phyloP scores from a whole-genome alignment of 1,140 invertebrate species.

The Paramacrobiotus metropolitanus region DNA sequence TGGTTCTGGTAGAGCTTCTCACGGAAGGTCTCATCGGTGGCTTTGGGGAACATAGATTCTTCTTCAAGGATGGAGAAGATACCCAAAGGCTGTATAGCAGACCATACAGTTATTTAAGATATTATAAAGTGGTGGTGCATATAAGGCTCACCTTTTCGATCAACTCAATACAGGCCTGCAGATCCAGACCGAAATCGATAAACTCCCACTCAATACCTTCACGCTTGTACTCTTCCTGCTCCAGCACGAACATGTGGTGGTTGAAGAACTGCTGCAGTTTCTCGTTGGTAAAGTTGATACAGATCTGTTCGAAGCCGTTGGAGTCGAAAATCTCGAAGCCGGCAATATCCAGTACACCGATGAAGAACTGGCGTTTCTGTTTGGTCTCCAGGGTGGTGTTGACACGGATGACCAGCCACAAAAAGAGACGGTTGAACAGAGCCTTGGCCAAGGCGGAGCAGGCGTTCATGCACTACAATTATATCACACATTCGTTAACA shows the following conservation, averaged over 20 bases:
- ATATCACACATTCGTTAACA: no score
- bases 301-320: conserved; percentile 99
- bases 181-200: conserved; percentile 99
- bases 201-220: conserved; percentile 97
- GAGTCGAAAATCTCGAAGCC: conserved; percentile 99
- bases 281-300: conserved; percentile 99
- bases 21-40: conserved; percentile 24
- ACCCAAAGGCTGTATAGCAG: conserved; percentile 34
- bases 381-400: conserved; percentile 95
- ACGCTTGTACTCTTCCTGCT: conserved; percentile 96
- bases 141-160: no score
- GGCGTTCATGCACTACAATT: background rate
- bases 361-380: conserved; percentile 91
- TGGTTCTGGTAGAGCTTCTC: conserved; percentile 14
- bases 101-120: no score
- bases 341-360: conserved; percentile 99
- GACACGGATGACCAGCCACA: conserved; percentile 89
- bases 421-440: conserved; percentile 89
- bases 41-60: conserved; percentile 34
- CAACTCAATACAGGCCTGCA: conserved; percentile 45
- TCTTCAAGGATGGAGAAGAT: conserved; percentile 28
- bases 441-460: conserved; percentile 66
- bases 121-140: no score
- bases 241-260: conserved; percentile 99
- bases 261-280: conserved; percentile 99